These are phyloP conservation scores for Pangasius krempfi DNA, from an alignment of 2,797 vertebrate species.

Conservation along the genomic window DNA sequence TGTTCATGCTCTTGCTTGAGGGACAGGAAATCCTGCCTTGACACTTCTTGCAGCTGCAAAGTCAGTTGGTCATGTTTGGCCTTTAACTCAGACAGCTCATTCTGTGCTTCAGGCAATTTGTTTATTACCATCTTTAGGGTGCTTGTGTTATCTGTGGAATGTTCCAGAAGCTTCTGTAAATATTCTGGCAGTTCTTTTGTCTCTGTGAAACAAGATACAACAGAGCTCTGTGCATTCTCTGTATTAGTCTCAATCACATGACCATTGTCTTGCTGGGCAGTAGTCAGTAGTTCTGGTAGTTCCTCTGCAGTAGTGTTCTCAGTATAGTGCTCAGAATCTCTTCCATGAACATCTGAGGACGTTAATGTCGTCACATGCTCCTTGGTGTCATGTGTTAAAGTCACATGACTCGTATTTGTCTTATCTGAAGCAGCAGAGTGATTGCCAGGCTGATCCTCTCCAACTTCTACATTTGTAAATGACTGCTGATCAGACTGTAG, in stretches of 20 bases:
- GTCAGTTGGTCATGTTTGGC: constrained; percentile 46
- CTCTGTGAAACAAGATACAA: background rate
- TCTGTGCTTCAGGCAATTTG: constrained; percentile 43
- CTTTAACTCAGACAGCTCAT: constrained; percentile 36
- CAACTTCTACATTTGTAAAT: background rate
- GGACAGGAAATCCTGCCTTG: constrained; percentile 55
- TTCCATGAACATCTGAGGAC: constrained; percentile 4
- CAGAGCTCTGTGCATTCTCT: constrained; percentile 15
- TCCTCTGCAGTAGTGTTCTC: constrained; percentile 25
- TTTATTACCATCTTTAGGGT: constrained; percentile 33
- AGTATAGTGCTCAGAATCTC: background rate
- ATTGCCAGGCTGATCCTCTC: background rate
- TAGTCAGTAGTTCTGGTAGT: background rate
- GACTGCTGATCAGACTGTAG: constrained; percentile 23
- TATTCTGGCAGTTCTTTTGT: constrained; percentile 30
- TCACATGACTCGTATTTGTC: background rate
- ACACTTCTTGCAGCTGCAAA: constrained; percentile 38
- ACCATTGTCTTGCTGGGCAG: constrained; percentile 25
- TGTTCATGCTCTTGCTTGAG: constrained; percentile 62
- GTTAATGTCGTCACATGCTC: background rate
- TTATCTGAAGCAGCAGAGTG: constrained; percentile 20
- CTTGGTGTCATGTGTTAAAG: background rate
- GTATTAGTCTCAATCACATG: background rate
- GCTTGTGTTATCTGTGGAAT: constrained; percentile 18
- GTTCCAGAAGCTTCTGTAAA: constrained; percentile 20